Percentiles rank a stretch among this genome's conserved stretches.
Conservation (phyloP, 1,140 invertebrate genomes). For the Tetranychus urticae region DNA sequence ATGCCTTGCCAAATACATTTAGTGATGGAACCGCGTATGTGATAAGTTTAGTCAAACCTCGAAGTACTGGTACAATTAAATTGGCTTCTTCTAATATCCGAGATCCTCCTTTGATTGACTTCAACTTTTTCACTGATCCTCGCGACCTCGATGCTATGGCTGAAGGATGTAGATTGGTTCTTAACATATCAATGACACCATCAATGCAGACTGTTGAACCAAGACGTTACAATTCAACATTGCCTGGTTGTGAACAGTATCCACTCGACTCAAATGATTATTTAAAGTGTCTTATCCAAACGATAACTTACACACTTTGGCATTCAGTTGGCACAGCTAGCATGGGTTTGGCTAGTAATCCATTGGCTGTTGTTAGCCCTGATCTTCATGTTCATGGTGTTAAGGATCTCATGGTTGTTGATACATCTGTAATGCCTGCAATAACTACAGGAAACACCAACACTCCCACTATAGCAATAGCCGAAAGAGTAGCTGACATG, state of each 20-base stretch:
- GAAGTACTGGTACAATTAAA: background rate
- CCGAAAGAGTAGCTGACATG: too few relatives aligned
- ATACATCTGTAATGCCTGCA: too few relatives aligned
- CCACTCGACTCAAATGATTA: constrained; percentile 14
- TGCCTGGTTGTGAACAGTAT: background rate
- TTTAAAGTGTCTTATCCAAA: background rate
- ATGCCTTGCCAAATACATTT: background rate
- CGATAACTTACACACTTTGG: background rate
- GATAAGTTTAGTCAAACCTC: background rate
- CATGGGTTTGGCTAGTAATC: background rate
- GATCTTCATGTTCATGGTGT: too few relatives aligned
- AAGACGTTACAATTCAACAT: too few relatives aligned
- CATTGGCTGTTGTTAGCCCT: too few relatives aligned
- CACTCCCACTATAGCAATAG: too few relatives aligned
- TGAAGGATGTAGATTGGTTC: background rate
- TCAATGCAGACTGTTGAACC: background rate
- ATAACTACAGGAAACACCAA: too few relatives aligned
- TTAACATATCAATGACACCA: background rate
- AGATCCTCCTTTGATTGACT: background rate
- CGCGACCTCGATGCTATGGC: background rate
- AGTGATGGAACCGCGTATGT: background rate
- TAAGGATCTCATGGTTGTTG: too few relatives aligned
- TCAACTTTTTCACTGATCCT: background rate
- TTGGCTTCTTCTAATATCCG: background rate
- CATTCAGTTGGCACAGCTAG: background rate